These are phyloP conservation scores for Penaeus monodon DNA, from an alignment of 2,888 invertebrate species.

Conservation along the genomic window DNA sequence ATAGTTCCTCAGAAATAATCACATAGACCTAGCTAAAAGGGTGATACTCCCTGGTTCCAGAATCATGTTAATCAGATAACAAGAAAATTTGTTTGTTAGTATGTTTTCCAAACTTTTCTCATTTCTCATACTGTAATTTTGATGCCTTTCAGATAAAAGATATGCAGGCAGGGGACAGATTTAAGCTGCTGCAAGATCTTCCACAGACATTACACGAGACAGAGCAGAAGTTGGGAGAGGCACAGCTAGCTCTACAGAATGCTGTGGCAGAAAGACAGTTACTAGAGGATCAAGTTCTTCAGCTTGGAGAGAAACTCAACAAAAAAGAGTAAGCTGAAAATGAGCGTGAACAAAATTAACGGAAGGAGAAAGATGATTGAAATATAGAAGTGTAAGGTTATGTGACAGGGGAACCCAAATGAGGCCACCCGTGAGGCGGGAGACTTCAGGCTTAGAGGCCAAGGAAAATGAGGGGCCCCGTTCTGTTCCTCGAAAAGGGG, in stretches of 20 bases:
- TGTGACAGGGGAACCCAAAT: too few species aligned
- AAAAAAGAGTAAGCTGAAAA: constrained; percentile 45
- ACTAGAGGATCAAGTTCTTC: constrained; percentile 35
- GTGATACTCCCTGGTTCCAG: too few species aligned
- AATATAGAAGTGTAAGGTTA: too few species aligned
- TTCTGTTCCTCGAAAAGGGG: too few species aligned
- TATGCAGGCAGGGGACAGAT: background rate
- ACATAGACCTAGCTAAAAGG: too few species aligned
- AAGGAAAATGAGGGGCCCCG: too few species aligned
- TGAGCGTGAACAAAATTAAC: constrained; percentile 36
- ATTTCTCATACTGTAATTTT: background rate
- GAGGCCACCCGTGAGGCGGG: too few species aligned
- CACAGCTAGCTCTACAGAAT: constrained; percentile 22
- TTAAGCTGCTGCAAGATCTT: constrained; percentile 39
- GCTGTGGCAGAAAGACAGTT: constrained; percentile 36
- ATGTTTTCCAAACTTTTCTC: too few species aligned
- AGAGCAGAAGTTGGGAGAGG: constrained; percentile 34
- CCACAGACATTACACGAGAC: constrained; percentile 48
- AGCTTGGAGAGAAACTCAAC: constrained; percentile 36
- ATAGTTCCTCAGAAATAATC: too few species aligned
- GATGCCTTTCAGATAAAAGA: constrained; percentile 29
- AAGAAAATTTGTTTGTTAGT: too few species aligned
- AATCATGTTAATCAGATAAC: too few species aligned
- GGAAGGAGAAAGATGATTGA: constrained; percentile 24
- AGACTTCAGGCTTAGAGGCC: too few species aligned